phyloP scores from a whole-genome alignment of 1,140 invertebrate species.

The Drosophila sturtevanti region DNA sequence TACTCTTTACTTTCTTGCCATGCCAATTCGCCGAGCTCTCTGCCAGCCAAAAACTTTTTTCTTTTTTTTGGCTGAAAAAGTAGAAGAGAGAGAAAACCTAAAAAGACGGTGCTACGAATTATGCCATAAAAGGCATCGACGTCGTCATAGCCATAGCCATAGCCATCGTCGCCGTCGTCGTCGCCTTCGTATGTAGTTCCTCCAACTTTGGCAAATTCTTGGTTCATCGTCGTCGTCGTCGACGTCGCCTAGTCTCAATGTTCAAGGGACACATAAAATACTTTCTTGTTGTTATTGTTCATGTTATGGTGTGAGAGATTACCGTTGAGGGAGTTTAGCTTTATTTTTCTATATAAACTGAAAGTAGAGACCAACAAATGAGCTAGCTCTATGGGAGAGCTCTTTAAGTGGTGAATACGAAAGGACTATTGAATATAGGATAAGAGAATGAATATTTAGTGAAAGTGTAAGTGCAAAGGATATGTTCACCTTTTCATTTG shows the following conservation, averaged over 20 bases:
- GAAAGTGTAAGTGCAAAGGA: neutral
- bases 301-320: conserved; percentile 41
- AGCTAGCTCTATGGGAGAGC: conserved; percentile 27
- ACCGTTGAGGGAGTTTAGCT: conserved; percentile 32
- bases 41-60: conserved; percentile 66
- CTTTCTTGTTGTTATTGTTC: conserved; percentile 52
- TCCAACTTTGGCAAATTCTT: conserved; percentile 71
- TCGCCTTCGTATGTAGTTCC: conserved; percentile 42
- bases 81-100: conserved; percentile 43
- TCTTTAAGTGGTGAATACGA: conserved; percentile 16
- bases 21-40: conserved; percentile 56
- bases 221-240: conserved; percentile 48
- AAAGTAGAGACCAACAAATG: conserved; percentile 53
- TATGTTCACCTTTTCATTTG: no score
- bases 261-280: conserved; percentile 76
- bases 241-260: conserved; percentile 58
- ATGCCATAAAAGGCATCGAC: conserved; percentile 71
- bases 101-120: conserved; percentile 63
- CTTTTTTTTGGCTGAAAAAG: conserved; percentile 64
- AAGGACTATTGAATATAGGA: neutral
- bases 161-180: conserved; percentile 17
- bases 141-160: conserved; percentile 25
- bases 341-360: conserved; percentile 3
- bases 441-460: neutral
- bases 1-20: conserved; percentile 77